Evolutionary conservation across 37 sponge, comb jelly and placozoan species (phyloP).

Genomic region (Chondrosia reniformis): DNA sequence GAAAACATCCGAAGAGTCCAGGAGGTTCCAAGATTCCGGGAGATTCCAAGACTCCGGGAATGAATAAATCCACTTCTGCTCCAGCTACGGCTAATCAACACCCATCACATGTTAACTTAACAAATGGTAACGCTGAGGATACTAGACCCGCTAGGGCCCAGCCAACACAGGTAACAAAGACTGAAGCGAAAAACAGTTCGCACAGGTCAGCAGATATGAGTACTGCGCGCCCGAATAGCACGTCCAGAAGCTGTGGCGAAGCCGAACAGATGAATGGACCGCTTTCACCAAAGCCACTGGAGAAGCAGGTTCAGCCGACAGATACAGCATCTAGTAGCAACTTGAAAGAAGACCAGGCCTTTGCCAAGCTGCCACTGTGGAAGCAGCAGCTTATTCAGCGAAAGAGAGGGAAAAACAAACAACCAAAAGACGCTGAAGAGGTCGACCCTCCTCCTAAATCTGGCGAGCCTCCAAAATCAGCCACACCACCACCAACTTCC

Average conservation of each 20-base stretch:
- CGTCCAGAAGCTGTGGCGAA: neutral
- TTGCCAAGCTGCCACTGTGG: constrained; percentile 53
- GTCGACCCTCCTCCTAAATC: neutral
- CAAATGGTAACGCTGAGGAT: neutral
- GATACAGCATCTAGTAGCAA: neutral
- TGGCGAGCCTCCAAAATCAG: neutral
- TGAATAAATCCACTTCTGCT: neutral
- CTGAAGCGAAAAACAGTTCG: too few relatives aligned
- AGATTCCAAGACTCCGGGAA: neutral
- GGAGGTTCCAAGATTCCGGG: neutral
- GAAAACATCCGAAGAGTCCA: too few relatives aligned
- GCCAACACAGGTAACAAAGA: neutral
- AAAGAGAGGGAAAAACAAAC: constrained; percentile 21
- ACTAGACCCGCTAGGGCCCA: neutral
- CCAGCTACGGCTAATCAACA: neutral
- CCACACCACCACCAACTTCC: neutral
- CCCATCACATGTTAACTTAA: too few relatives aligned
- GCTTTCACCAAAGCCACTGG: neutral
- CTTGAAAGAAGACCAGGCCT: neutral
- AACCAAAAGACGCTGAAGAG: neutral
- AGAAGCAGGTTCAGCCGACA: neutral
- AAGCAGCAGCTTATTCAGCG: constrained; percentile 42
- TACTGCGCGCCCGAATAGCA: neutral
- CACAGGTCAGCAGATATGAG: neutral
- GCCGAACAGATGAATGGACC: neutral